Evolutionary conservation across 2,113 vertebrate species (phyloP), one percentile per base, ranked within the genome.

Genomic region (Xiphophorus maculatus): DNA sequence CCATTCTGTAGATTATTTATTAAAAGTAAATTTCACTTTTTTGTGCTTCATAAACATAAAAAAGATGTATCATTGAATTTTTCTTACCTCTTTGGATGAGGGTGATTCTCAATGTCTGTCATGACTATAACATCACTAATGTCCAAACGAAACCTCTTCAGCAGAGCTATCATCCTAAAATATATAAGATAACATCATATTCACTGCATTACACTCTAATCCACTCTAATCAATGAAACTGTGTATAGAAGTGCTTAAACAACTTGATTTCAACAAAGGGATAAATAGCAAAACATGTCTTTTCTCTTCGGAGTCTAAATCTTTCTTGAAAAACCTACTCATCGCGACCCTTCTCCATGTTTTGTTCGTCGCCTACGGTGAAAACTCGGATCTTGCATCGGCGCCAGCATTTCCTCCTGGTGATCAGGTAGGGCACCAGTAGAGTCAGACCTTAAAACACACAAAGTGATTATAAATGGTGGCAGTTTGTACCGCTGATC

Each of bases 391-490:
- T 88, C 68, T 91, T 94, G 66, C 93, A 90, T 27, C 62, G 81
- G 12, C 70, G 85, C 94, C 94, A 96, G 19, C 85, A 79, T 71
- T 92, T 94, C 11, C 93, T 90, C 75, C 91, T 91, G 22, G 91
- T 93, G 81, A 96, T 71, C 74, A 95, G 88, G 74, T 94, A 95
- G 3, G 95, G 95, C 22, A 96, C 93, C 71, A 95, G 89, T 19
- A 95, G 91, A 1, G 95, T 95, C 76, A 96, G 88, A 51, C 95
- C 95, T 96, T 32, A 22, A 25, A 63, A 44, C 9, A 30, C 3
- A 30, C 30, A 42, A 44, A 25, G 51, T n/a, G 51, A 3, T 54
- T 54, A 54, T 25, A 54, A 54, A 54, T 22, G 51, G 30, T 30
- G 30, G 30, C 30, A 30, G 30, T 54, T 54, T 54, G 1, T 0